Base-by-base conservation (phyloP, 2,113 vertebrate genomes). In the Chaetops frenatus region DNA sequence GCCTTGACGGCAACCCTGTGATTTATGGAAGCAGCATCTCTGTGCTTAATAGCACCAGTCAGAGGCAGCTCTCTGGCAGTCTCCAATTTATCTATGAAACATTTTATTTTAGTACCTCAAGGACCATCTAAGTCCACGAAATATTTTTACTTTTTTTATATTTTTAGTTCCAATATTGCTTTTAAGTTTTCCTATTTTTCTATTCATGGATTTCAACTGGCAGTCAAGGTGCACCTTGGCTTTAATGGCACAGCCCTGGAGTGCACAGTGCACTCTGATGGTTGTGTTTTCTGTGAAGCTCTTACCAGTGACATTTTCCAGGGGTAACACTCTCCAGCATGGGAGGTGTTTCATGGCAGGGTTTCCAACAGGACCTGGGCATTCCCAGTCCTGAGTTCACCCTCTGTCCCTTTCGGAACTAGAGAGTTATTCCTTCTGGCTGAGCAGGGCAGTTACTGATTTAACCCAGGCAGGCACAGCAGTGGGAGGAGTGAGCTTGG, bases 301-400 rank as follows among this genome's bases (percentile, higher is more conserved):
- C 78, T 51, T 8, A 15, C 42, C 38, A 3, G 4, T 47, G 53
- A 23, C 31, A 8, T 80, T 88, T 82, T 48, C 53, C 36, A 67
- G 62, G 29, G 31, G 40, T 67, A 4, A 7, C 28, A 11, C 0
- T 0, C 44, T 76, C 19, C 57, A 77, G n/a, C 1, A 0, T 36
- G 31, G 64, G 38, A 65, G 54, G 21, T 15, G 15, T 80, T 82
- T 65, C 19, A 5, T 35, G 20, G 12, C n/a, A 17, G 28, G 14
- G 24, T 6, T 72, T 60, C 70, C 53, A 56, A 4, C 15, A 76
- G 44, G 29, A 69, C 38, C 58, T 47, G 38, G 48, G 21, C 21
- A 47, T 67, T 91, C 11, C 57, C 44, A 36, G 33, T 40, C 35
- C 64, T 56, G 42, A 71, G 57, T 83, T 82, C 66, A 80, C 3